Base-by-base conservation (phyloP, 2,888 invertebrate species). In the Catocala sponsa region DNA sequence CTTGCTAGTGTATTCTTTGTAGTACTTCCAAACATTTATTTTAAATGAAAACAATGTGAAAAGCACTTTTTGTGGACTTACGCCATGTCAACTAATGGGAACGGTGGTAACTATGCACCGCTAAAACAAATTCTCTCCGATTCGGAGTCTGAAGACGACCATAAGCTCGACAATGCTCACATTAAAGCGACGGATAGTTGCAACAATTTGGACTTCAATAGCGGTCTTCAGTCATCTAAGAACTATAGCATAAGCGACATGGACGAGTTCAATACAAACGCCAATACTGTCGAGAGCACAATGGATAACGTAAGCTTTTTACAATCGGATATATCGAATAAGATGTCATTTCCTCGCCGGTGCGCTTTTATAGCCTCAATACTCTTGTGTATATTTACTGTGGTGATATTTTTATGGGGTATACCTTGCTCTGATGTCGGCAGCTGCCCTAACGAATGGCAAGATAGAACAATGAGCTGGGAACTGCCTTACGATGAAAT, bases 41-140 rank as follows among this genome's bases (percentile, higher is more conserved):
- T 48, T 47, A 57, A 42, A 42, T 58, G n/a, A 51, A 61, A 13
- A 58, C 54, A 59, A 59, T 61, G 57, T 60, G 32, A 54, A 33
- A 49, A 50, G 11, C 35, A 47, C 9, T 56, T 35, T 25, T 48
- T 61, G 32, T 43, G 33, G 55, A 59, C 52, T 49, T 72, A 78
- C 81, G 83, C 82, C 86, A 94, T 94, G 94, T 88, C 93, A 80
- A 84, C 86, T 72, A 93, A 91, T 90, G 93, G 92, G 63, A 92
- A 86, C 77, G 90, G 92, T 63, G 93, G 88, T 59, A 95, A 95
- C 79, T 97, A 97, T 86, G 95, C 97, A 79, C 97, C 97, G 60
- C 88, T 97, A 80, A 97, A 97, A 68, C 97, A 97, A 91, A 96
- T 96, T 72, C 94, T 97, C 76, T 96, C 97, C 59, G 97, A 97